phyloP scores from a whole-genome alignment of 2,888 invertebrate genomes.

The Trisateles emortualis region DNA sequence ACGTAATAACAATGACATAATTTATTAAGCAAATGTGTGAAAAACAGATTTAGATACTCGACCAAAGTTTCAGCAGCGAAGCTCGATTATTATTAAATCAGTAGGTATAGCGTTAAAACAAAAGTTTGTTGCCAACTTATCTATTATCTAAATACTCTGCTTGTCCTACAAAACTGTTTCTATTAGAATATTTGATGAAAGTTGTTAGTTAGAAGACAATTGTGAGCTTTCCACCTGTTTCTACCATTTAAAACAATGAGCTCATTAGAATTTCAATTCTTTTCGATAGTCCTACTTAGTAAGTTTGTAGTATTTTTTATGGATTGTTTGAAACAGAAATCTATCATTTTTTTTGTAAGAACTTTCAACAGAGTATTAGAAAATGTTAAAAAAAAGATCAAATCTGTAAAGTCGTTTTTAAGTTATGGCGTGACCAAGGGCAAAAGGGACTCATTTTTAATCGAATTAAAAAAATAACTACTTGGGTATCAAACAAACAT shows the following conservation, averaged over 20 bases:
- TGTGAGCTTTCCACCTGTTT: constrained; percentile 10
- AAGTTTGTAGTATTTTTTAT: too few species aligned
- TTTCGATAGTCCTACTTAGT: background rate
- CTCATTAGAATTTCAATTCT: background rate
- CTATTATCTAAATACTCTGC: constrained; percentile 10
- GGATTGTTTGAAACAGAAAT: too few species aligned
- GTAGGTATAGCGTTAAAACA: constrained; percentile 5
- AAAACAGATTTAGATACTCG: background rate
- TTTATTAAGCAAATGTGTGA: background rate
- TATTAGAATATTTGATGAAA: constrained; percentile 6
- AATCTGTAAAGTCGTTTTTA: too few species aligned
- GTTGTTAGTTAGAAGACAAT: constrained; percentile 3
- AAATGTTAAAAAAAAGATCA: too few species aligned
- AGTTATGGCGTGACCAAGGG: too few species aligned
- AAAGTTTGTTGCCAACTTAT: constrained; percentile 15
- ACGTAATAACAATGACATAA: too few species aligned
- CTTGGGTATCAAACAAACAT: too few species aligned
- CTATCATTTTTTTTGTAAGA: too few species aligned
- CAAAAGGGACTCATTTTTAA: too few species aligned
- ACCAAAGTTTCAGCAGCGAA: background rate
- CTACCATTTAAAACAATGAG: constrained; percentile 3
- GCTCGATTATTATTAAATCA: background rate
- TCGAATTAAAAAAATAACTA: too few species aligned
- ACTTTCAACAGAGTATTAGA: too few species aligned
- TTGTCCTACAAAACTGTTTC: constrained; percentile 12